Base-by-base conservation (phyloP, 2,113 vertebrate species). In the Falco punctatus region DNA sequence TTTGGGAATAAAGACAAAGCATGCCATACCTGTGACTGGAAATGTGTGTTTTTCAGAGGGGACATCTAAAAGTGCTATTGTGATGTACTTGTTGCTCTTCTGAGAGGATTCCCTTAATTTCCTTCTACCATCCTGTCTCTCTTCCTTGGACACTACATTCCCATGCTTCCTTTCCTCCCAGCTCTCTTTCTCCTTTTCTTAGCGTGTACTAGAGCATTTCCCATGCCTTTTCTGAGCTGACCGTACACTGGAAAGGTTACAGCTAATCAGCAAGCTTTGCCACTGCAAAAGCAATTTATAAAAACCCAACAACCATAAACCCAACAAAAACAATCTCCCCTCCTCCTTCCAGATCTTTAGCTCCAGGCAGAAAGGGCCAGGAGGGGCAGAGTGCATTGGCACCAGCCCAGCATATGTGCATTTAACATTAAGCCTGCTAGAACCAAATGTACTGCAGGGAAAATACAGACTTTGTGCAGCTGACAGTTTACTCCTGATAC, bases 211-310 rank as follows among this genome's bases (percentile, higher is more conserved):
- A 24, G 54, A 24, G 13, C 51, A 15, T 79, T 86, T 91, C 58
- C 61, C 54, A 24, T 72, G 35, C 15, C 28, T 94, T 15, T 72
- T 92, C 30, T 46, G 77, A 84, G 40, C 48, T 92, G 74, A 11
- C 61, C 7, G 15, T 23, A 51, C 70, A 73, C 70, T 77, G 42
- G 65, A 87, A 81, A 82, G n/a, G 73, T 94, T 58, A 46, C 49
- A 46, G 58, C 49, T 94, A 73, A 86, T 82, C 66, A 91, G 35
- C 70, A 80, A 80, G n/a, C 52, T 95, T 91, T 95, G 58, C 54
- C 38, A 48, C 49, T 73, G 51, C 23, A 66, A 85, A 94, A 92
- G 52, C 69, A 91, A 54, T 66, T 42, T 58, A 69, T 61, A 54
- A 89, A 89, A 33, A 2, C 6, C 21, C 48, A 70, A 62, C 15